Evolutionary conservation across 2,888 invertebrate species (phyloP).

Genomic region (Agrilus mali): DNA sequence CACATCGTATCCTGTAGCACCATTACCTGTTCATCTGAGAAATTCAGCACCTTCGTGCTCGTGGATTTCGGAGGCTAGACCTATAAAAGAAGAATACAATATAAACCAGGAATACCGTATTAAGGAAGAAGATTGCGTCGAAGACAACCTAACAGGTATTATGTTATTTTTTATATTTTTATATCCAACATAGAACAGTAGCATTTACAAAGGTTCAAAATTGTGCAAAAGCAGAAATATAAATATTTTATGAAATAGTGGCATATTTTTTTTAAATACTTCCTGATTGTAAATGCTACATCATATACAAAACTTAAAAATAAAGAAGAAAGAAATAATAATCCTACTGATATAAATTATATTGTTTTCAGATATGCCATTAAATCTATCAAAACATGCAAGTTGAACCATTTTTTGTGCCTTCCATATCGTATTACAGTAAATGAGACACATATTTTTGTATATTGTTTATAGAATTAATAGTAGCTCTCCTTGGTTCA

Average conservation of each 20-base stretch:
- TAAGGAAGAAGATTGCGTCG: slow-evolving; percentile 41
- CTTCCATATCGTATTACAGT: slow-evolving; percentile 15
- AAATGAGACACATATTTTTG: slow-evolving; percentile 1
- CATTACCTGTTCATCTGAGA: slow-evolving; percentile 36
- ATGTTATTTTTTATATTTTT: neutral
- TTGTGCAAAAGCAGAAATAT: too few species aligned
- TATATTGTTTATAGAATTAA: slow-evolving; percentile 1
- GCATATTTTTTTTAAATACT: too few species aligned
- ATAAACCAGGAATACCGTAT: slow-evolving; percentile 23
- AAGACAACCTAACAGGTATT: slow-evolving; percentile 46
- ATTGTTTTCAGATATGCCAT: slow-evolving; percentile 67
- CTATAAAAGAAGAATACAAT: too few species aligned
- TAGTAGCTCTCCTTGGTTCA: neutral
- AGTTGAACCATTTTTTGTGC: slow-evolving; percentile 36
- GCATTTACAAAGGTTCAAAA: too few species aligned
- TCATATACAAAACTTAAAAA: too few species aligned
- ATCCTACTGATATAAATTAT: neutral
- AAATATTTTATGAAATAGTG: too few species aligned
- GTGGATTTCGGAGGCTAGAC: slow-evolving; percentile 37
- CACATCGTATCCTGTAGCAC: slow-evolving; percentile 27
- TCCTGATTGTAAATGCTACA: too few species aligned
- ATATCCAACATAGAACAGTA: too few species aligned
- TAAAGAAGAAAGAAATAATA: too few species aligned
- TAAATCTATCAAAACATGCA: slow-evolving; percentile 79
- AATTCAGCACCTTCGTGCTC: slow-evolving; percentile 39